Percentiles rank a stretch among this genome's conserved stretches.
phyloP scores from a whole-genome alignment of 2,888 invertebrate genomes.

The Drosophila quinaria region DNA sequence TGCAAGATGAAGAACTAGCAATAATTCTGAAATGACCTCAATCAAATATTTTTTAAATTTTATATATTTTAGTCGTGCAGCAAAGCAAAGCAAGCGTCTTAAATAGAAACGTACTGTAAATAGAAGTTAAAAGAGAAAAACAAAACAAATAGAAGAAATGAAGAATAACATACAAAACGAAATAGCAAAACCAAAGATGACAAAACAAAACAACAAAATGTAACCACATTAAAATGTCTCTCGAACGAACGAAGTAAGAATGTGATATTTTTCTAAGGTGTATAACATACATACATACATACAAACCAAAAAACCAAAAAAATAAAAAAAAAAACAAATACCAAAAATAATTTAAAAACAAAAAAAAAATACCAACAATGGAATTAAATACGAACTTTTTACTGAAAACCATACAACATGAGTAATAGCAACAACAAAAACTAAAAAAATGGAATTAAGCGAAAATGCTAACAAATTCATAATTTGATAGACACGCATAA shows the following conservation, averaged over 20 bases:
- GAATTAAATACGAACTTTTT: slow-evolving; percentile 57
- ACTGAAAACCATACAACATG: slow-evolving; percentile 40
- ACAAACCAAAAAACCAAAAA: slow-evolving; percentile 51
- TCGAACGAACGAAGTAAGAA: slow-evolving; percentile 86
- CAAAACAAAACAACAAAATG: slow-evolving; percentile 52
- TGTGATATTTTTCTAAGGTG: slow-evolving; percentile 86
- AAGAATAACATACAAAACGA: slow-evolving; percentile 43
- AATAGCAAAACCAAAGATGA: slow-evolving; percentile 56
- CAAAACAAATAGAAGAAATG: slow-evolving; percentile 39
- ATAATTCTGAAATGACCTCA: slow-evolving; percentile 86
- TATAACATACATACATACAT: slow-evolving; percentile 75
- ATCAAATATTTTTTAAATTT: slow-evolving; percentile 84
- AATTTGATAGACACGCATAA: slow-evolving; percentile 36
- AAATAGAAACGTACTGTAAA: slow-evolving; percentile 48
- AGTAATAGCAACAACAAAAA: slow-evolving; percentile 53
- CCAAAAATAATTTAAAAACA: slow-evolving; percentile 22
- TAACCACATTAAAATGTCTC: slow-evolving; percentile 82
- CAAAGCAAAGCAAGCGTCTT: slow-evolving; percentile 51
- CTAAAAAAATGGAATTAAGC: slow-evolving; percentile 37
- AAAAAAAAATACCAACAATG: slow-evolving; percentile 36
- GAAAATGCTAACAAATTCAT: slow-evolving; percentile 32
- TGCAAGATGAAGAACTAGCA: slow-evolving; percentile 77
- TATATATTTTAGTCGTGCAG: slow-evolving; percentile 79
- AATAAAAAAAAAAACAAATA: slow-evolving; percentile 26
- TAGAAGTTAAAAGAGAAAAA: slow-evolving; percentile 42